Percentiles rank a stretch among this genome's conserved stretches.
Evolutionary conservation across 2,888 invertebrate species (phyloP).

Genomic region (Hecatera dysodea): DNA sequence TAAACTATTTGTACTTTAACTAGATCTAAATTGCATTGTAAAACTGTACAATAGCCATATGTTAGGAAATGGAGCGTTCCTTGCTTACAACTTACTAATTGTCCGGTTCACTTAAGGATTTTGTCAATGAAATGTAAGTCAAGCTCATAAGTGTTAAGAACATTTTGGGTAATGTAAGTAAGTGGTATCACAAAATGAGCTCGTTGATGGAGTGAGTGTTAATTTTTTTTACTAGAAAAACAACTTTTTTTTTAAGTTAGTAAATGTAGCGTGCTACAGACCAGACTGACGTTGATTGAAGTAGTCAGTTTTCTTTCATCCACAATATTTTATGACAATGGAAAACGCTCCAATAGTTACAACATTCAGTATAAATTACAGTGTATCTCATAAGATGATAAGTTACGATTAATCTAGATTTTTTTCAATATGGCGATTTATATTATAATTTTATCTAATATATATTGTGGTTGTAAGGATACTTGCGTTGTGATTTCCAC

Average conservation of each 20-base stretch:
- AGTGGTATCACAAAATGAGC: constrained; percentile 88
- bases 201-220: constrained; percentile 89
- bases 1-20: constrained; percentile 90
- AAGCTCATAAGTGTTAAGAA: constrained; percentile 89
- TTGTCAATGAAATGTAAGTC: constrained; percentile 87
- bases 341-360: constrained; percentile 88
- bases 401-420: constrained; percentile 90
- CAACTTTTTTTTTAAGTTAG: constrained; percentile 86
- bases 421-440: constrained; percentile 92
- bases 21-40: constrained; percentile 90
- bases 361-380: constrained; percentile 89
- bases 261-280: constrained; percentile 88
- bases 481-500: constrained; percentile 90
- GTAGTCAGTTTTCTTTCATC: constrained; percentile 90
- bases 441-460: constrained; percentile 92
- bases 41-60: constrained; percentile 89
- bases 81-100: constrained; percentile 82
- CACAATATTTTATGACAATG: constrained; percentile 87
- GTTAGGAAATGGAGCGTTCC: constrained; percentile 88
- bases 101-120: constrained; percentile 83
- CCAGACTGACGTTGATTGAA: constrained; percentile 86
- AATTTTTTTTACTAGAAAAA: constrained; percentile 87
- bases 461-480: constrained; percentile 94
- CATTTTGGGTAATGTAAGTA: constrained; percentile 89
- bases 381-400: constrained; percentile 90